Percentiles rank a stretch among this genome's conserved stretches.
These are phyloP conservation scores for Lucilia cuprina DNA, from an alignment of 1,140 invertebrate species.

Conservation along the genomic window DNA sequence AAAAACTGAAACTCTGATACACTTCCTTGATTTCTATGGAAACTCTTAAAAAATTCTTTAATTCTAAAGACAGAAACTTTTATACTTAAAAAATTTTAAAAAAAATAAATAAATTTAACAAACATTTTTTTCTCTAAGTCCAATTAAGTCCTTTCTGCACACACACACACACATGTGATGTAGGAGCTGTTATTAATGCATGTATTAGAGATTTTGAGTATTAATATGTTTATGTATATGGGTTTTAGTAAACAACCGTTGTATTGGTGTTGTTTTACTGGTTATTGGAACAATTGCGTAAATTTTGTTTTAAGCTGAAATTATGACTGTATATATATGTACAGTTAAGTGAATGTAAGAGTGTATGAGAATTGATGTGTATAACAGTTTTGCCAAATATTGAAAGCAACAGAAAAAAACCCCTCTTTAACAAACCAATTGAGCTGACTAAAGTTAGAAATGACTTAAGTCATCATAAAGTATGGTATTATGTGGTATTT, in stretches of 20 bases:
- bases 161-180: no score
- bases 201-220: no score
- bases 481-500: slow-evolving; percentile 26
- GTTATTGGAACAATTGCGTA: slow-evolving; percentile 27
- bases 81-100: no score
- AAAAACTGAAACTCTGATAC: no score
- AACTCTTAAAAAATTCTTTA: no score
- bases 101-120: no score
- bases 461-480: slow-evolving; percentile 33
- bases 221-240: no score
- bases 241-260: neutral
- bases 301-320: slow-evolving; percentile 31
- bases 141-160: no score
- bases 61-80: no score
- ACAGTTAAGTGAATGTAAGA: neutral
- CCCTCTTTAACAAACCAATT: neutral
- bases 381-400: neutral
- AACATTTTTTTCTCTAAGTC: no score
- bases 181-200: no score
- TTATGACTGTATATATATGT: neutral
- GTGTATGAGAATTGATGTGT: neutral
- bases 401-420: neutral
- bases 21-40: no score
- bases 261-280: neutral
- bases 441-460: neutral